These are phyloP conservation scores for Holcopasites calliopsidis DNA, from an alignment of 1,140 invertebrate genomes.

Conservation along the genomic window DNA sequence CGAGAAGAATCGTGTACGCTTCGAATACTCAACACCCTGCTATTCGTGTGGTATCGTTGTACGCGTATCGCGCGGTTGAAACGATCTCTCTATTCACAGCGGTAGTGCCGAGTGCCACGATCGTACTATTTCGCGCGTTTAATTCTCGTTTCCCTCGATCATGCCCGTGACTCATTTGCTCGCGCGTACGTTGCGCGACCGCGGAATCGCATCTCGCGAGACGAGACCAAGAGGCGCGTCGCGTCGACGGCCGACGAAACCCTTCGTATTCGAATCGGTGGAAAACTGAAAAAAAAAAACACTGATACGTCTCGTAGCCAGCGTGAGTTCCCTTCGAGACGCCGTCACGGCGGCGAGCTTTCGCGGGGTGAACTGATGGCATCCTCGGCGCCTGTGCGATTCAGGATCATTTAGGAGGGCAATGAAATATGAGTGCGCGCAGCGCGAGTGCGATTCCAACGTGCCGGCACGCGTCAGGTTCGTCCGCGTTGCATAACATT, in stretches of 20 bases:
- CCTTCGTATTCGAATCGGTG: too few species aligned
- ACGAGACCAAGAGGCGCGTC: constrained; percentile 11
- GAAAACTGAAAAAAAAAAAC: too few species aligned
- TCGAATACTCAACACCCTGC: constrained; percentile 11
- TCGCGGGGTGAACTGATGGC: too few species aligned
- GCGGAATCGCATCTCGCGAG: constrained; percentile 6
- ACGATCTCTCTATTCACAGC: neutral
- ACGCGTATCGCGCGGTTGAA: neutral
- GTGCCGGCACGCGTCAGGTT: too few species aligned
- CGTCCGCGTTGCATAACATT: too few species aligned
- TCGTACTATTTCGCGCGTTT: neutral
- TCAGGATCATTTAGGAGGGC: constrained; percentile 19
- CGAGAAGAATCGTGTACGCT: constrained; percentile 23
- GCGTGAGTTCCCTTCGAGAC: too few species aligned
- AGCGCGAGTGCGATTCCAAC: neutral
- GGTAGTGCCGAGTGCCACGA: too few species aligned
- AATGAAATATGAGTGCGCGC: too few species aligned
- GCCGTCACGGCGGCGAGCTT: too few species aligned
- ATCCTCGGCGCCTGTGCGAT: constrained; percentile 12
- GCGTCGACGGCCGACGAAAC: too few species aligned
- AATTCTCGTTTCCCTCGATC: constrained; percentile 28
- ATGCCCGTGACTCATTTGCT: constrained; percentile 31
- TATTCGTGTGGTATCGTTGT: constrained; percentile 29
- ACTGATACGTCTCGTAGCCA: too few species aligned
- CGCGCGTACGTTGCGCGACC: constrained; percentile 2